Conservation (phyloP, 1,140 invertebrate genomes). For the Drosophila eugracilis region DNA sequence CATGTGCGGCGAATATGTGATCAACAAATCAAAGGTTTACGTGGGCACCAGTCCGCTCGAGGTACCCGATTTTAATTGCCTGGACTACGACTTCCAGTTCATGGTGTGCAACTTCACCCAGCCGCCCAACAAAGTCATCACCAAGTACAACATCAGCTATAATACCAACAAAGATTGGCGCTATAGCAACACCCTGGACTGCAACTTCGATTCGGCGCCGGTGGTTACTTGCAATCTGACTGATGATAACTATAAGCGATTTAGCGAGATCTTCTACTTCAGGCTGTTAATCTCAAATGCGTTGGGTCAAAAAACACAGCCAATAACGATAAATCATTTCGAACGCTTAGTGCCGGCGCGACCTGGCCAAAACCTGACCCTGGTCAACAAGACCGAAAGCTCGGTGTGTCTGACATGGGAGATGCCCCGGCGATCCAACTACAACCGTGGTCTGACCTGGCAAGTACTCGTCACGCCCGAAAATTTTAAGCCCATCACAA, state of each 20-base stretch:
- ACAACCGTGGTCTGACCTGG: constrained; percentile 53
- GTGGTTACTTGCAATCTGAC: constrained; percentile 70
- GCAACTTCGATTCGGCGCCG: constrained; percentile 61
- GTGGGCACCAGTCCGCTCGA: constrained; percentile 55
- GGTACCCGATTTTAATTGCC: constrained; percentile 61
- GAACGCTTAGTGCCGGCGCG: constrained; percentile 54
- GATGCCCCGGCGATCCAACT: constrained; percentile 68
- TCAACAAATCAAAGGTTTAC: constrained; percentile 44
- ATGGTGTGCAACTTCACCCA: constrained; percentile 74
- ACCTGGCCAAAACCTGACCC: constrained; percentile 53
- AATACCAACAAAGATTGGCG: constrained; percentile 25
- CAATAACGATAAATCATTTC: constrained; percentile 47
- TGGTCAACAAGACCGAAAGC: constrained; percentile 47
- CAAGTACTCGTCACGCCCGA: constrained; percentile 51
- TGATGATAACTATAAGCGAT: constrained; percentile 56
- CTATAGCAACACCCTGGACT: constrained; percentile 56
- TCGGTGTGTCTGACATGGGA: constrained; percentile 63
- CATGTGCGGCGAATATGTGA: constrained; percentile 59
- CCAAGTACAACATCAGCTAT: constrained; percentile 63
- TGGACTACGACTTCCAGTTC: constrained; percentile 64
- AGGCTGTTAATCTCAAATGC: constrained; percentile 38
- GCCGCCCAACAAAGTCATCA: constrained; percentile 58
- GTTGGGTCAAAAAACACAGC: constrained; percentile 38
- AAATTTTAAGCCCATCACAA: constrained; percentile 39
- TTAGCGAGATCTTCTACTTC: constrained; percentile 50